Evolutionary conservation across 2,888 invertebrate species (phyloP), one percentile per base, ranked within the genome.

Genomic region (Caenorhabditis drosophilae): DNA sequence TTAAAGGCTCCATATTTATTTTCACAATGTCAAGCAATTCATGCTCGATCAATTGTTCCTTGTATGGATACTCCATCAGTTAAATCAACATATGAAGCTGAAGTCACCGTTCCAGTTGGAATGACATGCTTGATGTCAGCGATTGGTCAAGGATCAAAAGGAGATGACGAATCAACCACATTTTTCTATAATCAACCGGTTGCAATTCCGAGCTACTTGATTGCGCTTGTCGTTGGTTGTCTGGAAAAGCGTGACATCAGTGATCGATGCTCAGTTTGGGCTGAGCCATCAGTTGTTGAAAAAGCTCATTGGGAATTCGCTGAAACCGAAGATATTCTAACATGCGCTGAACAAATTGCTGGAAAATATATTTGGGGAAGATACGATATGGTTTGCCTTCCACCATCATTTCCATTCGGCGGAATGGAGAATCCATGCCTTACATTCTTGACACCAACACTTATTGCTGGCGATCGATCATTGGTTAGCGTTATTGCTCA

Each of bases 391-490:
- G 86, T 96, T 35, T 91, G 95, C 36, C 87, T 96, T 81, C 95
- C 95, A 0, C 92, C 94, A 0, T 90, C 91, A 70, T 96, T 95
- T 87, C 93, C 95, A 0, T 94, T 89, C 84, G 95, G 95, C 0
- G 95, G 95, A 20, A 96, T 96, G 95, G 95, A 96, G 85, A 95
- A 96, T 87, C 95, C 95, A 0, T 94, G 94, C 84, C 85, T 96
- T 47, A 95, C 94, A 0, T 96, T 96, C 85, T 90, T 94, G 2
- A 94, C 95, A 0, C 95, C 95, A 3, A 94, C 95, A 0, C 83
- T 94, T 47, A 85, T 96, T 86, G 92, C 94, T 0, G 95, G 95
- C 2, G 95, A 96, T 84, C 88, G 90, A 63, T 93, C 93, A 15
- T 87, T 92, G 75, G 92, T 91, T 0, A 89, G 90, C 84, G 93